Base-by-base conservation (phyloP, 1,140 invertebrate genomes). In the Platyscapa corneri region DNA sequence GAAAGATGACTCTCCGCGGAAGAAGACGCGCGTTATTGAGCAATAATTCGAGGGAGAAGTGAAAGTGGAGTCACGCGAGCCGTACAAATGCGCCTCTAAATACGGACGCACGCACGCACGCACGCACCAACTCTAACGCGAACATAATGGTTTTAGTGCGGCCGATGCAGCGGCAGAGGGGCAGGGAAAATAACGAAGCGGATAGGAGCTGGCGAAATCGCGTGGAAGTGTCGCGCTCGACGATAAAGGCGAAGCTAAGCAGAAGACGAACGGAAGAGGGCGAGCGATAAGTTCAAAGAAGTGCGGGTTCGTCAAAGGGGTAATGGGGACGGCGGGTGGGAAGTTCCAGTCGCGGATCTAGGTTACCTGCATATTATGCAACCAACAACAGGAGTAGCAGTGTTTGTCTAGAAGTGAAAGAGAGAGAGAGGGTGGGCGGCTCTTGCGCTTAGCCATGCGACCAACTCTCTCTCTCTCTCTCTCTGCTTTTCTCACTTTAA, bases 301-400 rank as follows among this genome's bases (percentile, higher is more conserved):
- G 80, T 77, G 79, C 82, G 82, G 77, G 64, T n/a, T 27, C 37
- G n/a, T 81, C 67, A 88, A 89, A 88, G 88, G 88, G 90, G 88
- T 91, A 91, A 92, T 87, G 91, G 90, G 91, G 89, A 86, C 90
- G 90, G 81, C 88, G 88, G 90, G 90, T 91, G 90, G 89, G 88
- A 91, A 88, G 89, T 88, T 88, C 87, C 88, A 89, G 89, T 90
- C 89, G 90, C 88, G 89, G 88, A 92, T 92, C 90, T 92, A 90
- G 91, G 90, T 92, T 92, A 92, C 90, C 90, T 91, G 91, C 86
- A 91, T 90, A 92, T 93, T 92, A 93, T 92, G 91, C 92, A 93
- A 92, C 89, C 90, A 90, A 90, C 90, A 88, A 60, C 80, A 87
- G 87, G 84, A 88, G 78, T 53, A 70, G 81, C 53, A n/a, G 8